Conservation (phyloP, 1,140 invertebrate species). For the Globodera rostochiensis region DNA sequence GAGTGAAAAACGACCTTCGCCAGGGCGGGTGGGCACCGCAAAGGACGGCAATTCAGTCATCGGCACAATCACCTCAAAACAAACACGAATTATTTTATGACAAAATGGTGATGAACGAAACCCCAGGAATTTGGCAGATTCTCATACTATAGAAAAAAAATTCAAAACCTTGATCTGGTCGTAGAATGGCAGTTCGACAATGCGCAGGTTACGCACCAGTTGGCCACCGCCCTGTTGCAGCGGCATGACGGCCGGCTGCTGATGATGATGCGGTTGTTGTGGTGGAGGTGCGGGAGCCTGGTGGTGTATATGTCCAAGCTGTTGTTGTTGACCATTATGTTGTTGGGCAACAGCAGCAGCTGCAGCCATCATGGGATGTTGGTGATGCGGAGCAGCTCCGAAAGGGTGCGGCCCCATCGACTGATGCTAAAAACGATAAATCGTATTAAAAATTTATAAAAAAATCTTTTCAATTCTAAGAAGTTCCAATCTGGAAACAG, state of each 20-base stretch:
- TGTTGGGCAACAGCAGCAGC: not conserved
- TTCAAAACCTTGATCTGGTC: constrained; percentile 30
- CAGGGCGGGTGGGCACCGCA: constrained; percentile 31
- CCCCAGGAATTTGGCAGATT: not conserved
- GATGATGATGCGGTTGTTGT: not conserved
- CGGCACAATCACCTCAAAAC: constrained; percentile 29
- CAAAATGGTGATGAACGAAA: not conserved
- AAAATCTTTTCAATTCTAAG: no score
- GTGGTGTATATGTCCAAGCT: not conserved
- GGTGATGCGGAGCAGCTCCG: not conserved
- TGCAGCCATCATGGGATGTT: not conserved
- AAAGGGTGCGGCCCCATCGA: not conserved
- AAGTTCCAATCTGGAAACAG: no score
- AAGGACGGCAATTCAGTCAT: constrained; percentile 40
- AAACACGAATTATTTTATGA: not conserved
- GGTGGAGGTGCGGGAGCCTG: not conserved
- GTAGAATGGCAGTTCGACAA: constrained; percentile 37
- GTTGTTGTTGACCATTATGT: not conserved
- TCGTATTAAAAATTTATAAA: not conserved
- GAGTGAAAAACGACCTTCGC: constrained; percentile 18
- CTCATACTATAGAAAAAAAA: not conserved
- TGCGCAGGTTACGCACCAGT: constrained; percentile 26
- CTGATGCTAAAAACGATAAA: not conserved
- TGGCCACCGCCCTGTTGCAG: constrained; percentile 1
- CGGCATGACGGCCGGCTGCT: not conserved